Conservation (phyloP, 2,888 invertebrate genomes). For the Pycnomerus fuliginosus region DNA sequence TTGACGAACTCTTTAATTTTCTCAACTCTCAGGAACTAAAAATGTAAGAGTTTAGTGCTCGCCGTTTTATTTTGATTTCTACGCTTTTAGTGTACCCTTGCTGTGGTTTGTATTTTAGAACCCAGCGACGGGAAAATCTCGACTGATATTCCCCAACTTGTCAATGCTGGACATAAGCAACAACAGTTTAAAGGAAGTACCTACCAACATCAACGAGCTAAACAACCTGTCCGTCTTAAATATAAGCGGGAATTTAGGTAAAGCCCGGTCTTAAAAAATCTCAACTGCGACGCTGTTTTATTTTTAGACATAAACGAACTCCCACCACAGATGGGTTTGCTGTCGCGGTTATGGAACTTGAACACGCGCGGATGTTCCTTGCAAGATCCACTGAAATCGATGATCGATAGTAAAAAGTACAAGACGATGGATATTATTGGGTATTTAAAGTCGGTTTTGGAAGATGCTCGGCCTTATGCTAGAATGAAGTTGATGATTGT, state of each 20-base stretch:
- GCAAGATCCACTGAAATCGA: conserved; percentile 83
- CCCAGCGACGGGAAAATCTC: conserved; percentile 60
- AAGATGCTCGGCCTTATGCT: conserved; percentile 90
- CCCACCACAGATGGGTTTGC: conserved; percentile 92
- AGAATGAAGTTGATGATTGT: conserved; percentile 96
- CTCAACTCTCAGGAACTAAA: too few relatives aligned
- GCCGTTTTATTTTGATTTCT: too few relatives aligned
- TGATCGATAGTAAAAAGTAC: conserved; percentile 90
- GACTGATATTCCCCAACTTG: conserved; percentile 87
- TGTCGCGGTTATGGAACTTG: conserved; percentile 94
- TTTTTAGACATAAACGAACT: conserved; percentile 76
- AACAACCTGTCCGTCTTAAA: conserved; percentile 90
- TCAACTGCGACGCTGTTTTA: conserved; percentile 15
- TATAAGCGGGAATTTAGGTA: conserved; percentile 79
- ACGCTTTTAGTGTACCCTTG: too few relatives aligned
- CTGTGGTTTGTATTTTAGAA: conserved; percentile 39
- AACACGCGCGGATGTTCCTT: conserved; percentile 87
- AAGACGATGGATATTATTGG: conserved; percentile 95
- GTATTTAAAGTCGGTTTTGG: conserved; percentile 84
- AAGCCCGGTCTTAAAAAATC: conserved; percentile 19
- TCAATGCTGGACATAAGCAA: conserved; percentile 94
- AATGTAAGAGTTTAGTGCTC: too few relatives aligned
- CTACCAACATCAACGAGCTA: conserved; percentile 81
- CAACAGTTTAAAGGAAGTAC: conserved; percentile 78
- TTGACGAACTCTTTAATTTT: too few relatives aligned